phyloP scores from a whole-genome alignment of 2,113 vertebrate species.

The Ondatra zibethicus region DNA sequence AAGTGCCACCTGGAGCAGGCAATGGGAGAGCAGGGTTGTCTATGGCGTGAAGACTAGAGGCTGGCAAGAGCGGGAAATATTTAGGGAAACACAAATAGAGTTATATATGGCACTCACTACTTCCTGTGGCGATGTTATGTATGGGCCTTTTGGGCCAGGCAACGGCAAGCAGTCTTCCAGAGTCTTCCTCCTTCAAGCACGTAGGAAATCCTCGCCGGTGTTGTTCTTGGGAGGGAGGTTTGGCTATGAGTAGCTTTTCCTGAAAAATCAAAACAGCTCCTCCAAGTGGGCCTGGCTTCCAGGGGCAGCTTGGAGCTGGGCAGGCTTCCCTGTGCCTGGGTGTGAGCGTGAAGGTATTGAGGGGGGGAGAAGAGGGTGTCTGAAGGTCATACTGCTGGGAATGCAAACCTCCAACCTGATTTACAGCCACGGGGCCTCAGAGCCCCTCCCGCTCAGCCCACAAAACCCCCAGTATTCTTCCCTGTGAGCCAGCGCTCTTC shows the following conservation, averaged over 20 bases:
- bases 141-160: neutral
- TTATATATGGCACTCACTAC: neutral
- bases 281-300: conserved; percentile 43
- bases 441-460: conserved; percentile 30
- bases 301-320: conserved; percentile 47
- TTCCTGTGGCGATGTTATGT: neutral
- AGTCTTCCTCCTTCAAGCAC: neutral
- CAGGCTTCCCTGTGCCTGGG: conserved; percentile 40
- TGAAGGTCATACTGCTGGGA: conserved; percentile 65
- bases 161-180: neutral
- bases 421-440: conserved; percentile 40
- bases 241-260: conserved; percentile 70
- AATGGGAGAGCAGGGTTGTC: neutral
- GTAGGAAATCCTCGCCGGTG: conserved; percentile 42
- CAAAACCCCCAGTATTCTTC: conserved; percentile 50
- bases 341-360: conserved; percentile 17
- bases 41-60: neutral
- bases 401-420: conserved; percentile 66
- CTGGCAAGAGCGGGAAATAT: neutral
- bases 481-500: neutral
- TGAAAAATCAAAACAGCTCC: conserved; percentile 77
- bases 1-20: neutral
- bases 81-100: neutral
- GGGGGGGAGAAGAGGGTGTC: conserved; percentile 14
- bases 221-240: conserved; percentile 71